Evolutionary conservation across 2,113 vertebrate genomes (phyloP).

Genomic region (Cichladusa arquata): DNA sequence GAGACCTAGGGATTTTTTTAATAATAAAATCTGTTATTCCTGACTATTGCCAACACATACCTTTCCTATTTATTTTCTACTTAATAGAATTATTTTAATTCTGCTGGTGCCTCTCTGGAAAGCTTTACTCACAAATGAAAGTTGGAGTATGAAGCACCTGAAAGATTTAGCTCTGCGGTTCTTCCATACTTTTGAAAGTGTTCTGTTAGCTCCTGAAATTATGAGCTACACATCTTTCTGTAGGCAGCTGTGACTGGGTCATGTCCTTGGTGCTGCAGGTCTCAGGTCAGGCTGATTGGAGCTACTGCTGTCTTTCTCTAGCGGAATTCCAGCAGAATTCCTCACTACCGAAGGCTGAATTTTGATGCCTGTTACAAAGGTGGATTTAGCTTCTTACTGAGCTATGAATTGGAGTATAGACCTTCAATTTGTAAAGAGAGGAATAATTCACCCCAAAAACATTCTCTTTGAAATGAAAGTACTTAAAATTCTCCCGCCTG

Average conservation of each 20-base stretch:
- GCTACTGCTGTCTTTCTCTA: neutral
- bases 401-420: neutral
- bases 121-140: neutral
- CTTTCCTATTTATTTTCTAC: neutral
- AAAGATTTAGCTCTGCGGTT: neutral
- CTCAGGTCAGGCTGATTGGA: neutral
- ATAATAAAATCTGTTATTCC: neutral
- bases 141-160: rapidly evolving
- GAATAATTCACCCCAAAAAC: neutral
- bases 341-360: neutral
- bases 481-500: neutral
- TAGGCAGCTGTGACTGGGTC: neutral
- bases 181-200: neutral
- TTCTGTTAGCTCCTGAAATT: neutral
- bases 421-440: neutral
- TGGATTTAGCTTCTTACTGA: neutral
- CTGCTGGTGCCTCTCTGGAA: neutral
- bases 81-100: neutral
- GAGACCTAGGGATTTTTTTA: neutral
- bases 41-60: neutral
- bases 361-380: neutral
- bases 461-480: neutral
- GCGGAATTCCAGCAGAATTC: neutral
- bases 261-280: neutral
- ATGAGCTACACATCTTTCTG: neutral